These are phyloP conservation scores for Anguilla obscura DNA, from an alignment of 2,797 vertebrate species.

Conservation along the genomic window DNA sequence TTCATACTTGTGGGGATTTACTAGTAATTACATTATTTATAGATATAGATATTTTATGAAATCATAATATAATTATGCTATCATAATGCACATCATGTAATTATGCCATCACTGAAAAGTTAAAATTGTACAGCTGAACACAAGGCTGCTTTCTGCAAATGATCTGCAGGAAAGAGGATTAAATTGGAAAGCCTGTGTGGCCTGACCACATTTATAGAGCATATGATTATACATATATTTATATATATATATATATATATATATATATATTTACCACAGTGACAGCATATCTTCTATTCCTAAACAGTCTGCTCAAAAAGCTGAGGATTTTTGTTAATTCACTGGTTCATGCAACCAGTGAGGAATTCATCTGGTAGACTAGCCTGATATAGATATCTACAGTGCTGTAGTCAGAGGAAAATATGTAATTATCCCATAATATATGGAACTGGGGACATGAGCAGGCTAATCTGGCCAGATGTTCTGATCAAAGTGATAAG, in stretches of 20 bases:
- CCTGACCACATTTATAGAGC: not conserved
- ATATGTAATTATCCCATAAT: constrained; percentile 19
- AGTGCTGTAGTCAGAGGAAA: constrained; percentile 1
- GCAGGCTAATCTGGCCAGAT: not conserved
- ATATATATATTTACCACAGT: not conserved
- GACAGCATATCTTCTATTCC: not conserved
- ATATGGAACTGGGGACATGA: not conserved
- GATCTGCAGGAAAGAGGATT: constrained; percentile 17
- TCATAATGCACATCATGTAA: not conserved
- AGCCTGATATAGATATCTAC: not conserved
- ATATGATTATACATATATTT: not conserved
- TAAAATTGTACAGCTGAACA: not conserved
- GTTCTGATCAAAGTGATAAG: not conserved
- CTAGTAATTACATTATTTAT: not conserved
- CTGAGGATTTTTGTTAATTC: not conserved
- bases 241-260: too few species aligned
- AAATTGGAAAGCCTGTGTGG: not conserved
- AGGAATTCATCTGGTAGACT: not conserved
- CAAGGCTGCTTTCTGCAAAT: not conserved
- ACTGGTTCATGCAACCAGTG: constrained; percentile 1
- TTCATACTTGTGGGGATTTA: not conserved
- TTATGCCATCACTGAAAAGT: not conserved
- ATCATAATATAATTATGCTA: not conserved
- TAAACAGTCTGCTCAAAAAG: constrained; percentile 5
- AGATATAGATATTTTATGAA: not conserved